A percentile compares a stretch with the other conserved stretches of the same genome.
These are phyloP conservation scores for Cylindroiulus punctatus DNA, from an alignment of 2,888 invertebrate genomes.

Conservation along the genomic window DNA sequence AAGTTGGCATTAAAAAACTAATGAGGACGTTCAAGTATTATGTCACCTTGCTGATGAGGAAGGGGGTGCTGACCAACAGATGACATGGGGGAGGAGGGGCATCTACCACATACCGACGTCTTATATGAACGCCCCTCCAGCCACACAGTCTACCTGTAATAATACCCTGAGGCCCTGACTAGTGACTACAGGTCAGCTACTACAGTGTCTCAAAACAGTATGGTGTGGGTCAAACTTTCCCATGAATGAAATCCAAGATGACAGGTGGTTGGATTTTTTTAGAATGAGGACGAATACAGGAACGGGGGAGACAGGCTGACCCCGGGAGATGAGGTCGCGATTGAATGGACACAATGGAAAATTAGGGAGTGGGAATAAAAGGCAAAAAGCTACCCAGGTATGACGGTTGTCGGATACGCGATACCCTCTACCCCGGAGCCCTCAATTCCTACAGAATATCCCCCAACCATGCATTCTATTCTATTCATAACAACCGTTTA, in stretches of 20 bases:
- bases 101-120: too few relatives aligned
- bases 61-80: too few relatives aligned
- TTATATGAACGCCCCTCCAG: too few relatives aligned
- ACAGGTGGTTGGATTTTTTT: not conserved
- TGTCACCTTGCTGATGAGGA: too few relatives aligned
- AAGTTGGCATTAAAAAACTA: too few relatives aligned
- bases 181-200: too few relatives aligned
- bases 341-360: conserved; percentile 2
- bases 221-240: not conserved
- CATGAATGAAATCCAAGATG: conserved; percentile 1
- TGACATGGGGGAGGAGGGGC: too few relatives aligned
- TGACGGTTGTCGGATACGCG: not conserved
- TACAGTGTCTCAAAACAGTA: too few relatives aligned
- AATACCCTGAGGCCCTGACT: too few relatives aligned
- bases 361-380: not conserved
- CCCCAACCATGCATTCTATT: not conserved
- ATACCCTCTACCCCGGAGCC: not conserved
- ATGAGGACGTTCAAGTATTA: too few relatives aligned
- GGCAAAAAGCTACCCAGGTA: not conserved
- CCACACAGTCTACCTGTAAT: too few relatives aligned
- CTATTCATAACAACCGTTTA: not conserved
- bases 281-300: not conserved
- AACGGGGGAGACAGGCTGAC: not conserved
- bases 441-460: not conserved
- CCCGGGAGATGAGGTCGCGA: conserved; percentile 2